Percentiles rank a stretch among this genome's conserved stretches.
Evolutionary conservation across 2,888 invertebrate genomes (phyloP).

Genomic region (Diarsia rubi): DNA sequence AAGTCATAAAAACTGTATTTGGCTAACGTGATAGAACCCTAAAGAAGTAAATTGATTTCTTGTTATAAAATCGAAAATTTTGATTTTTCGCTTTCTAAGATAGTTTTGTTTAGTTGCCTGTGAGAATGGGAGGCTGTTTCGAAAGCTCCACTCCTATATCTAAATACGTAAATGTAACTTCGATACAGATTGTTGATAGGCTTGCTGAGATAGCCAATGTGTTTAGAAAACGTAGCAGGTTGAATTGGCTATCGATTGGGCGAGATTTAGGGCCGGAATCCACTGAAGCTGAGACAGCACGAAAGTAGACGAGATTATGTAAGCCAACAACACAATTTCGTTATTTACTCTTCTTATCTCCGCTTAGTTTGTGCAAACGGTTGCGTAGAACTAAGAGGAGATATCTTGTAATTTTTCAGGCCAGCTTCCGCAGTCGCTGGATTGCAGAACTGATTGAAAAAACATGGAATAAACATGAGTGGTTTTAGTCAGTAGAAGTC

Average conservation of each 20-base stretch:
- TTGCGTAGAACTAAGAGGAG: too few species aligned
- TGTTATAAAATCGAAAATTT: constrained; percentile 14
- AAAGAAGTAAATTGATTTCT: not conserved
- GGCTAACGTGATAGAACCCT: constrained; percentile 7
- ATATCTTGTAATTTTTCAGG: too few species aligned
- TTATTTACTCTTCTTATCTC: too few species aligned
- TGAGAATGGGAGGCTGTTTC: constrained; percentile 36
- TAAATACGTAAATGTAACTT: not conserved
- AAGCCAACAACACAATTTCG: too few species aligned
- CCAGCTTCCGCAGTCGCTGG: too few species aligned
- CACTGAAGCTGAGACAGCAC: too few species aligned
- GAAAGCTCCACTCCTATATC: constrained; percentile 11
- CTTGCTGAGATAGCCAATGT: constrained; percentile 2
- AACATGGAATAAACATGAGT: too few species aligned
- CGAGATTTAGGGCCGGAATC: not conserved
- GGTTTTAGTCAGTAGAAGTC: too few species aligned
- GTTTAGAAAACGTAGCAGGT: constrained; percentile 1
- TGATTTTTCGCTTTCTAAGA: constrained; percentile 24
- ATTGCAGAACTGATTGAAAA: too few species aligned
- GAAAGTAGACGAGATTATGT: too few species aligned
- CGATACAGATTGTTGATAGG: not conserved
- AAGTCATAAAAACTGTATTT: constrained; percentile 4
- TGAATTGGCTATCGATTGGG: not conserved
- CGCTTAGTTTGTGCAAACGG: too few species aligned
- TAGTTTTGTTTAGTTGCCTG: constrained; percentile 14